Percentiles rank a stretch among this genome's conserved stretches.
phyloP scores from a whole-genome alignment of 2,888 invertebrate species.

The Leptinotarsa peninsularis region DNA sequence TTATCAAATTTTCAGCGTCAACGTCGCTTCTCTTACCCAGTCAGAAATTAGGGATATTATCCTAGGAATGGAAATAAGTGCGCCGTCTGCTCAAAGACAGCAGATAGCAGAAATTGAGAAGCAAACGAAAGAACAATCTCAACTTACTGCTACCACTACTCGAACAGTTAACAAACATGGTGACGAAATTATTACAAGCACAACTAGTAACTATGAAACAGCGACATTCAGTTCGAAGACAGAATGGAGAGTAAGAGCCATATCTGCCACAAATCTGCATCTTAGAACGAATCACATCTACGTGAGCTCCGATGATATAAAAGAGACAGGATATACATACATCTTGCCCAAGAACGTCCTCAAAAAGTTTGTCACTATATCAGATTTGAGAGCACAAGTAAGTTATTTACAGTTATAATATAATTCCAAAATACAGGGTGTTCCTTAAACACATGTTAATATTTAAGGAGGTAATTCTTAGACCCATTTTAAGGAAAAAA shows the following conservation, averaged over 20 bases:
- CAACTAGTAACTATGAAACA: conserved; percentile 98
- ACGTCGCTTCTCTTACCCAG: conserved; percentile 98
- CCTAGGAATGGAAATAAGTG: conserved; percentile 99
- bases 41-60: conserved; percentile 99
- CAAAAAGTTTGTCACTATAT: conserved; percentile 99
- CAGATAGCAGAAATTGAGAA: conserved; percentile 99
- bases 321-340: conserved; percentile 98
- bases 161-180: conserved; percentile 99
- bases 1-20: conserved; percentile 75
- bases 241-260: conserved; percentile 98
- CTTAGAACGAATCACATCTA: conserved; percentile 99
- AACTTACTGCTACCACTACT: conserved; percentile 98
- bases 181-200: conserved; percentile 98
- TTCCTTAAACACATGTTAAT: too few species aligned
- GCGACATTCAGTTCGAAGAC: conserved; percentile 98
- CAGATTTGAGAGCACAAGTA: conserved; percentile 92
- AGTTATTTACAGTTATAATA: conserved; percentile 32
- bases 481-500: too few species aligned
- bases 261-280: conserved; percentile 97
- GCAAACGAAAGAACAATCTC: conserved; percentile 98
- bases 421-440: too few species aligned
- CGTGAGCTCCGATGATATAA: conserved; percentile 98
- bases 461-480: too few species aligned
- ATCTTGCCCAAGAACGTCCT: conserved; percentile 95
- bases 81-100: conserved; percentile 98